phyloP scores from a whole-genome alignment of 2,797 vertebrate genomes.

The Catharus ustulatus region DNA sequence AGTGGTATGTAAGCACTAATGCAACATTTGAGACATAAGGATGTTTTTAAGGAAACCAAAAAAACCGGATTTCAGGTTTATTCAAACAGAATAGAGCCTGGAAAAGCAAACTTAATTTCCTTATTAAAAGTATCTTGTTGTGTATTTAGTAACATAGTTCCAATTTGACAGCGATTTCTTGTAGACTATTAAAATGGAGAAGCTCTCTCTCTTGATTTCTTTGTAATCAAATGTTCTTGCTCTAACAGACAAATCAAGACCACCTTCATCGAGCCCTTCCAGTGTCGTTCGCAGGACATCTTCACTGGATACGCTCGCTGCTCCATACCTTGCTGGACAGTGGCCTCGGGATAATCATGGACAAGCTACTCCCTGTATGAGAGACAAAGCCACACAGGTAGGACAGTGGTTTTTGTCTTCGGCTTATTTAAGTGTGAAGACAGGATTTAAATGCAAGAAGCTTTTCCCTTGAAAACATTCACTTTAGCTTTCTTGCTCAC shows the following conservation, averaged over 20 bases:
- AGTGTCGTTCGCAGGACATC: conserved; percentile 87
- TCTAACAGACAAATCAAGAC: conserved; percentile 76
- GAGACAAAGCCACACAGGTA: conserved; percentile 98
- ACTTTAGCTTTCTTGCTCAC: not conserved
- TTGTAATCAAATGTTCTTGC: conserved; percentile 24
- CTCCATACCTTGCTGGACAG: conserved; percentile 90
- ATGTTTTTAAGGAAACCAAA: not conserved
- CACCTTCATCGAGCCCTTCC: conserved; percentile 76
- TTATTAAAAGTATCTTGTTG: not conserved
- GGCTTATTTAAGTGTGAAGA: not conserved
- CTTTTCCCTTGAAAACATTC: not conserved
- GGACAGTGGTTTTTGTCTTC: not conserved
- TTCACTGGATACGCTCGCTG: conserved; percentile 87
- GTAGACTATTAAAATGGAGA: not conserved
- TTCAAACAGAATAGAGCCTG: not conserved
- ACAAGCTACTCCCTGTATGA: conserved; percentile 90
- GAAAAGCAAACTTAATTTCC: not conserved
- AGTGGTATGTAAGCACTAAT: not conserved
- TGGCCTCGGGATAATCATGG: conserved; percentile 94
- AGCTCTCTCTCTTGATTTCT: not conserved
- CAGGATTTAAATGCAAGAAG: not conserved
- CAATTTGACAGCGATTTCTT: not conserved
- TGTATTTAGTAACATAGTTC: not conserved
- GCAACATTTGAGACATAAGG: not conserved
- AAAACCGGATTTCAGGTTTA: not conserved